Percentiles rank a stretch among this genome's conserved stretches.
These are phyloP conservation scores for Ceratina japonica DNA, from an alignment of 1,140 invertebrate genomes.

Conservation along the genomic window DNA sequence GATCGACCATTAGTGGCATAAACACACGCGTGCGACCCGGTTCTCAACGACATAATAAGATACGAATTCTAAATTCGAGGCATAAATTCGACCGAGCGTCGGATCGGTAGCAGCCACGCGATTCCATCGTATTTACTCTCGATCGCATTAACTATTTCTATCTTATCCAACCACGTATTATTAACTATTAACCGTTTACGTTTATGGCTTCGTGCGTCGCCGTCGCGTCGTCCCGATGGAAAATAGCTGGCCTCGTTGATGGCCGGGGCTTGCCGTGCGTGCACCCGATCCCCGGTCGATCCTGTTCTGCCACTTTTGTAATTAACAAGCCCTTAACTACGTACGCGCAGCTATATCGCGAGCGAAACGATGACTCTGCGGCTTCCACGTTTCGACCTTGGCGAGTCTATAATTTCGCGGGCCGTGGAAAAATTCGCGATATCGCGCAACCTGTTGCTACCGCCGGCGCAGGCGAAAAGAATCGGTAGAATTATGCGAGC, in stretches of 20 bases:
- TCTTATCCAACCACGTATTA: conserved; percentile 31
- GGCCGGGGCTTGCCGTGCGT: background rate
- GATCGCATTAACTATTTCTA: conserved; percentile 37
- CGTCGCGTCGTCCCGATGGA: background rate
- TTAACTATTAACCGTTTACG: conserved; percentile 14
- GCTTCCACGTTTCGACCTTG: conserved; percentile 38
- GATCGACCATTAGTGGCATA: no score
- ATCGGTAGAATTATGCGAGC: conserved; percentile 46
- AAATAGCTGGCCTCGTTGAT: conserved; percentile 24
- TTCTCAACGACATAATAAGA: conserved; percentile 5
- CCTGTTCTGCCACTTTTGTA: conserved; percentile 64
- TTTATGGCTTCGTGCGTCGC: background rate
- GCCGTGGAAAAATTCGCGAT: conserved; percentile 44
- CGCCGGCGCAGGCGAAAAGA: conserved; percentile 19
- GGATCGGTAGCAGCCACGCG: background rate
- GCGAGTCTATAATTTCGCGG: conserved; percentile 55
- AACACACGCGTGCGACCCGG: background rate
- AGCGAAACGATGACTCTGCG: conserved; percentile 21
- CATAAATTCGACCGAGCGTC: conserved; percentile 20
- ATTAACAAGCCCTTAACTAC: conserved; percentile 64
- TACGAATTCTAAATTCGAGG: conserved; percentile 38
- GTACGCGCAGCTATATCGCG: conserved; percentile 32
- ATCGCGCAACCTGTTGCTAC: conserved; percentile 31
- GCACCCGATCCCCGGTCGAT: conserved; percentile 30
- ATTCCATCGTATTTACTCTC: conserved; percentile 12